Percentiles rank a stretch among this genome's conserved stretches.
phyloP scores from a whole-genome alignment of 2,888 invertebrate genomes.

The Conus canariensis region DNA sequence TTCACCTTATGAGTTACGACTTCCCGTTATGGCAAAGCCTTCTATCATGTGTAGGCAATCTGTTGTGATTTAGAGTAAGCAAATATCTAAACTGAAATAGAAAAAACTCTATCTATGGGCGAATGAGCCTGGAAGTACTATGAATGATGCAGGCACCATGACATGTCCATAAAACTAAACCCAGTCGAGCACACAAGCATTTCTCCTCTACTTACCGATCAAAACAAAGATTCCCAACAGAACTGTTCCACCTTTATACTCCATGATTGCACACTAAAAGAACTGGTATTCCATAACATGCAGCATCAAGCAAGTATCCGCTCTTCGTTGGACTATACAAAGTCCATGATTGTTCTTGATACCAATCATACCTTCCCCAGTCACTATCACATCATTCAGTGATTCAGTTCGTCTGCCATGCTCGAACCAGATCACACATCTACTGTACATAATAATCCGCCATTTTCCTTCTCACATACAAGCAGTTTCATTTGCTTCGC shows the following conservation, averaged over 20 bases:
- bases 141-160: no score
- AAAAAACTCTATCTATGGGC: no score
- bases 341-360: not conserved
- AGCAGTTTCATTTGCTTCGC: not conserved
- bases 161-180: no score
- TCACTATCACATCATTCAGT: not conserved
- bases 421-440: constrained; percentile 20
- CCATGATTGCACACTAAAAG: constrained; percentile 16
- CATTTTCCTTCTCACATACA: not conserved
- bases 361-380: not conserved
- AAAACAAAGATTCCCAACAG: constrained; percentile 40
- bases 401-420: constrained; percentile 40
- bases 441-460: constrained; percentile 20
- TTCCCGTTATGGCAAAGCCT: no score
- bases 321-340: not conserved
- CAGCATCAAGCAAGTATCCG: not conserved
- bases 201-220: constrained; percentile 37
- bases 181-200: not conserved
- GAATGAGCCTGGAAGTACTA: no score
- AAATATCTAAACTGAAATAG: no score
- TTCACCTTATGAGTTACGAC: no score
- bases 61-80: no score
- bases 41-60: no score
- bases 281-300: constrained; percentile 11
- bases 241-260: constrained; percentile 37